Conservation (phyloP, 2,797 vertebrate species). For the Rhinophrynus dorsalis region DNA sequence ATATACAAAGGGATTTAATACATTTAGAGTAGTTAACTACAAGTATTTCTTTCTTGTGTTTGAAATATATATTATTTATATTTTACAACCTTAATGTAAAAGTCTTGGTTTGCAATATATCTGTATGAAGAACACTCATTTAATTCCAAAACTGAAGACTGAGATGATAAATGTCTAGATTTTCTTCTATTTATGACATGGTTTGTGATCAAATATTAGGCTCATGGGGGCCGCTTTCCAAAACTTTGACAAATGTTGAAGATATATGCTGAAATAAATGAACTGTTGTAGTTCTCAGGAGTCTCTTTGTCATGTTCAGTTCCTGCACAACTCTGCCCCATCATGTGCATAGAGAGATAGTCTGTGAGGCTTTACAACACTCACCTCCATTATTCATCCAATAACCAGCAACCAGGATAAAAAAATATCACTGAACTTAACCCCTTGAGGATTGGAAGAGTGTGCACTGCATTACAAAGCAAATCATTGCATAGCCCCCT, state of each 20-base stretch:
- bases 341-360: not conserved
- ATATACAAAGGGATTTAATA: too few species aligned
- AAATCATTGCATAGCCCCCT: too few species aligned
- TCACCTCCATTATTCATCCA: too few species aligned
- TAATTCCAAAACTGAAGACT: not conserved
- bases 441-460: too few species aligned
- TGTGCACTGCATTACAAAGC: too few species aligned
- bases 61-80: too few species aligned
- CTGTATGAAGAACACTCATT: not conserved
- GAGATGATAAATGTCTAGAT: not conserved
- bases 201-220: not conserved
- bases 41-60: too few species aligned
- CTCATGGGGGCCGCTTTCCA: conserved; percentile 10
- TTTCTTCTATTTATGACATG: conserved; percentile 7
- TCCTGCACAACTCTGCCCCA: not conserved
- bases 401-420: not conserved
- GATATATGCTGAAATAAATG: conserved; percentile 15
- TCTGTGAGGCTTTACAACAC: too few species aligned
- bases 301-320: conserved; percentile 8
- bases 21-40: too few species aligned
- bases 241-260: conserved; percentile 8
- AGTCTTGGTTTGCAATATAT: not conserved
- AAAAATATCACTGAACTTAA: too few species aligned
- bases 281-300: conserved; percentile 13
- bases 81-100: not conserved